Evolutionary conservation across 2,888 invertebrate genomes (phyloP), one percentile per base, ranked within the genome.

Genomic region (Opisthograptis luteolata): DNA sequence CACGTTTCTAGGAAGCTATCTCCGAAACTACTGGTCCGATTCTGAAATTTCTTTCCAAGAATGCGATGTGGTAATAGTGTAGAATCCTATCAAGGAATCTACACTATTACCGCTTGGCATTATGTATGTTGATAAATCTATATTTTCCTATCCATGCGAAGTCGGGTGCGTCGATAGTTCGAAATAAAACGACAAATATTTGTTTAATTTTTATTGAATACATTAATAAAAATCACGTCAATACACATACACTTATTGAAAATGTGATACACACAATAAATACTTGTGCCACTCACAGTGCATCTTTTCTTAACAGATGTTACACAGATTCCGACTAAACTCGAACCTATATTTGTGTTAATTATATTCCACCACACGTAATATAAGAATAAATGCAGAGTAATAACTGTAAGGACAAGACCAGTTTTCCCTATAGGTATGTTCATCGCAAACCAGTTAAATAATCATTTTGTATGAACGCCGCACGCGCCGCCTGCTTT

Each of bases 141-240:
- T n/a, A n/a, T n/a, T n/a, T n/a, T n/a, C n/a, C n/a, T n/a, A n/a
- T n/a, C n/a, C n/a, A n/a, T n/a, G n/a, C n/a, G n/a, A n/a, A n/a
- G n/a, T n/a, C n/a, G n/a, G n/a, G n/a, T n/a, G n/a, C n/a, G n/a
- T n/a, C n/a, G n/a, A n/a, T n/a, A n/a, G n/a, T n/a, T n/a, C n/a
- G n/a, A 63, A 73, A 75, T 71, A 60, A 73, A 77, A 73, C 65
- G 42, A 39, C 15, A 3, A 31, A 22, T 35, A 62, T 64, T 49
- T 71, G 66, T 74, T 72, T 70, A 76, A 67, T 77, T 74, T n/a
- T 86, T 87, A 68, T 86, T 82, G 83, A 84, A 85, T 80, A 84
- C 77, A 79, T 79, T 67, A 81, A 82, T 84, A 83, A 84, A 87
- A 86, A 83, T 70, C 87, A 87, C 86, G 72, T 81, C 80, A 84